Conservation (phyloP, 2,888 invertebrate species). For the Allacma fusca region DNA sequence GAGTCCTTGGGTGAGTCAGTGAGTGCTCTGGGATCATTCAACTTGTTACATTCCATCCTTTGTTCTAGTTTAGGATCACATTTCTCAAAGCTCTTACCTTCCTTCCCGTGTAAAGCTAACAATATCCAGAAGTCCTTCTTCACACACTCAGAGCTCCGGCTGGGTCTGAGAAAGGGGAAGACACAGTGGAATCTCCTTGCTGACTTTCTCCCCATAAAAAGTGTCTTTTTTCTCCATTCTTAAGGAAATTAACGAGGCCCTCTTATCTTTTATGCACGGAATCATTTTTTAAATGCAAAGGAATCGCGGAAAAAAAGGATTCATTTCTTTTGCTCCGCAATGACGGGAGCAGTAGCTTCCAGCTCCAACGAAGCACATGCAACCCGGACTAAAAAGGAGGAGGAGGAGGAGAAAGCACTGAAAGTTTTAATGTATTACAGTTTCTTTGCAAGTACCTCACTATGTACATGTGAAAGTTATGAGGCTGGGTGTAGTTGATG, state of each 20-base stretch:
- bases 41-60: too few species aligned
- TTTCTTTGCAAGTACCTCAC: not conserved
- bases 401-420: not conserved
- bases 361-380: not conserved
- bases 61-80: too few species aligned
- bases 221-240: not conserved
- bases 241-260: not conserved
- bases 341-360: not conserved
- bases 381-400: not conserved
- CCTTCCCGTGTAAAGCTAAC: too few species aligned
- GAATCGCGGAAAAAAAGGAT: not conserved
- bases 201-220: not conserved
- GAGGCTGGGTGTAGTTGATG: not conserved
- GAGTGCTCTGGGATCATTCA: too few species aligned
- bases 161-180: not conserved
- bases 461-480: not conserved
- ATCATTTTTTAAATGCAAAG: not conserved
- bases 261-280: slow-evolving; percentile 20
- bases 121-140: too few species aligned
- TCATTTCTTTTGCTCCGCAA: not conserved
- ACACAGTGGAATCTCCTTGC: not conserved
- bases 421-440: not conserved
- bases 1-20: not conserved
- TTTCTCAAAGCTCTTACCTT: too few species aligned
- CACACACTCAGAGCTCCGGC: too few species aligned